Conservation (phyloP, 2,888 invertebrate species). For the Sisyra terminalis region DNA sequence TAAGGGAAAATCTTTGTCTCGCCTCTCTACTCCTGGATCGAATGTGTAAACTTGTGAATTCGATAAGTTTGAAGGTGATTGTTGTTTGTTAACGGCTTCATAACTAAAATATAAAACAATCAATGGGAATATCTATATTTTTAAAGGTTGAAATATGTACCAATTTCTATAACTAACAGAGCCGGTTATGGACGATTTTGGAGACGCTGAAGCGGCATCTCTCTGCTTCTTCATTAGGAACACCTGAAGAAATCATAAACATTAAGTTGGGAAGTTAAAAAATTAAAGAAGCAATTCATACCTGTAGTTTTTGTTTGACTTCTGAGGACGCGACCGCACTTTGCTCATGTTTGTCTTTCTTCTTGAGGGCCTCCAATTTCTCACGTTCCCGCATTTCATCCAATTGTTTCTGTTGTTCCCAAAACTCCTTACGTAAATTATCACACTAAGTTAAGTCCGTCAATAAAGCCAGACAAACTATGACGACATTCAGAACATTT, state of each 20-base stretch:
- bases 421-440: slow-evolving; percentile 46
- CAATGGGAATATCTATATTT: not conserved
- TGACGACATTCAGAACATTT: too few species aligned
- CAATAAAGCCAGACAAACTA: too few species aligned
- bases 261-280: not conserved
- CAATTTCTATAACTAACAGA: slow-evolving; percentile 63
- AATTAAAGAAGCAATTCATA: too few species aligned
- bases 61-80: slow-evolving; percentile 5
- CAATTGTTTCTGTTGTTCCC: slow-evolving; percentile 81
- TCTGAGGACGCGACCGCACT: slow-evolving; percentile 93
- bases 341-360: slow-evolving; percentile 89
- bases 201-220: slow-evolving; percentile 48
- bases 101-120: slow-evolving; percentile 5
- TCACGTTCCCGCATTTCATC: slow-evolving; percentile 58
- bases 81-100: slow-evolving; percentile 7
- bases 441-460: slow-evolving; percentile 1
- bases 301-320: slow-evolving; percentile 91
- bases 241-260: slow-evolving; percentile 31
- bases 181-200: slow-evolving; percentile 48
- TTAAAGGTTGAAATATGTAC: slow-evolving; percentile 28
- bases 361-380: slow-evolving; percentile 68
- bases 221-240: slow-evolving; percentile 70
- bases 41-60: slow-evolving; percentile 8
- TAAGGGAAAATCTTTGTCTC: slow-evolving; percentile 76
- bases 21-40: slow-evolving; percentile 19